These are phyloP conservation scores for Limosa lapponica DNA, from an alignment of 2,797 vertebrate species.

Conservation along the genomic window DNA sequence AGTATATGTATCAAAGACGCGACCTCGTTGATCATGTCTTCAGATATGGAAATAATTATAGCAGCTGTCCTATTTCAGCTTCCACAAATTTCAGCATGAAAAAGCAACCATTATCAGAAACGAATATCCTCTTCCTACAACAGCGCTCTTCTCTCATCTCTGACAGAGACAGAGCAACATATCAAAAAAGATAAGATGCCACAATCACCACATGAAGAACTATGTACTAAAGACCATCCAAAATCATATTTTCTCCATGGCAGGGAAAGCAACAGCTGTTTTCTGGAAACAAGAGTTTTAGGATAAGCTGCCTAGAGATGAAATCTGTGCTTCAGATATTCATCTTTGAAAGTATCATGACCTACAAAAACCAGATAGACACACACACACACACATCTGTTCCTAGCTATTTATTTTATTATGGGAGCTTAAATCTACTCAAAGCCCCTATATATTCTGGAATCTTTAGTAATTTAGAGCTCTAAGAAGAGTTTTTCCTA, in stretches of 20 bases:
- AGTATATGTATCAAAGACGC: background rate
- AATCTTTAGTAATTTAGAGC: background rate
- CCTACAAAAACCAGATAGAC: background rate
- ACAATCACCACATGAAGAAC: background rate
- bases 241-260: background rate
- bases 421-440: background rate
- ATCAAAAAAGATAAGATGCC: background rate
- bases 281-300: background rate
- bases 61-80: slow-evolving; percentile 45
- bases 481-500: background rate
- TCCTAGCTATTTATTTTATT: background rate
- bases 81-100: slow-evolving; percentile 4
- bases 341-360: background rate
- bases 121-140: background rate
- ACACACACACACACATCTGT: background rate
- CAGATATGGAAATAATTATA: background rate
- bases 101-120: background rate
- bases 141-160: background rate
- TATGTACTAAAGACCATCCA: background rate
- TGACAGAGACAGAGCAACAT: background rate
- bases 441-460: background rate
- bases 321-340: background rate
- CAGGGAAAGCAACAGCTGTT: background rate
- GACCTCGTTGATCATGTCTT: background rate
- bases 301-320: background rate